phyloP scores from a whole-genome alignment of 2,113 vertebrate genomes.

The Pagrus major region DNA sequence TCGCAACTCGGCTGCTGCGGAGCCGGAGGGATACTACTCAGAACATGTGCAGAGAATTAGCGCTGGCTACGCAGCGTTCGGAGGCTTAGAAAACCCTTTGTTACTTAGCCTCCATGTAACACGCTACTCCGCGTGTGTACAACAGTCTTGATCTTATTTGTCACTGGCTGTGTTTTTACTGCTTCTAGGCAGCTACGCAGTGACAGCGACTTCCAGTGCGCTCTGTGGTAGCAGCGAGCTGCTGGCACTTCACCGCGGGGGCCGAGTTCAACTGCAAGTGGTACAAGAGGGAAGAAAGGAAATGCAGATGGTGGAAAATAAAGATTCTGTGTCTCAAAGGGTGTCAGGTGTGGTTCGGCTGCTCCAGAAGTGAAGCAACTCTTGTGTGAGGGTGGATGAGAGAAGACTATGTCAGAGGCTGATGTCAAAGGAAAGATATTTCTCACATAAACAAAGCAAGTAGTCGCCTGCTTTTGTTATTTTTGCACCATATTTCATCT shows the following conservation, averaged over 20 bases:
- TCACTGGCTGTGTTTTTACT: conserved; percentile 44
- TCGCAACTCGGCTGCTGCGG: conserved; percentile 43
- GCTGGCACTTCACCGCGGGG: conserved; percentile 26
- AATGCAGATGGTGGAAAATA: conserved; percentile 41
- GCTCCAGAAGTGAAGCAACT: conserved; percentile 32
- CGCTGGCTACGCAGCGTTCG: conserved; percentile 34
- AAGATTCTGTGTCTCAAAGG: conserved; percentile 28
- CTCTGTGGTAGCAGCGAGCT: conserved; percentile 37
- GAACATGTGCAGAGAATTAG: conserved; percentile 78
- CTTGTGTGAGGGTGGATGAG: conserved; percentile 23
- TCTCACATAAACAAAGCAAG: conserved; percentile 58
- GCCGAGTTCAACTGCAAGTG: conserved; percentile 36
- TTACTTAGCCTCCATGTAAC: conserved; percentile 52
- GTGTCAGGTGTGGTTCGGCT: conserved; percentile 27
- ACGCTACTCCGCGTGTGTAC: conserved; percentile 21
- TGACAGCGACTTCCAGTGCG: conserved; percentile 32
- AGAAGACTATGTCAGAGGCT: conserved; percentile 37
- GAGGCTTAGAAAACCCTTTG: conserved; percentile 51
- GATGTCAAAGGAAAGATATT: conserved; percentile 57
- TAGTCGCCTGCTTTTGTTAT: conserved; percentile 56
- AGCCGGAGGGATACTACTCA: conserved; percentile 64
- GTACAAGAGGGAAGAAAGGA: neutral
- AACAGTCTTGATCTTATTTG: conserved; percentile 61
- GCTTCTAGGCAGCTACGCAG: conserved; percentile 19
- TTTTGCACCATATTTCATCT: conserved; percentile 43